Evolutionary conservation across 2,888 invertebrate species (phyloP), one percentile per base, ranked within the genome.

Genomic region (Drosophila meridiana): DNA sequence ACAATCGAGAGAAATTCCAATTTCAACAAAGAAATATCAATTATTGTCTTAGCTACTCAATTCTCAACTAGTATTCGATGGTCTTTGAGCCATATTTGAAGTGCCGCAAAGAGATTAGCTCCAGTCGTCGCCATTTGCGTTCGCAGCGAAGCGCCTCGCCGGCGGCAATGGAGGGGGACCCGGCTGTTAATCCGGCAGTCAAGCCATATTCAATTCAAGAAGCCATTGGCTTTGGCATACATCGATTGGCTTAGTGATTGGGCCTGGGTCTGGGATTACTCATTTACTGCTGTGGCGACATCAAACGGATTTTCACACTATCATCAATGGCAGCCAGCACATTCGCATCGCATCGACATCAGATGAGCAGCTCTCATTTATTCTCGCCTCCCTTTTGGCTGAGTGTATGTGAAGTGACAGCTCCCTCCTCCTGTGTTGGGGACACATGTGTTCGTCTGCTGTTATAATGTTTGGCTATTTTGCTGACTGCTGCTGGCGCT

Each of bases 151-250:
- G 59, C 56, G 47, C 40, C 55, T 62, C 36, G 20, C 14, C 26
- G 8, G 7, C 7, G 11, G 5, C 45, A 4, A 13, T 3, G 14
- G 58, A 36, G 30, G 9, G n/a, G 43, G 38, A 45, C 28, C 53
- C 53, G 69, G 66, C 76, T 73, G 73, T 82, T 86, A 82, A 83
- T 80, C 73, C 69, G 48, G 36, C 64, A 76, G 73, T 75, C 80
- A 73, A 83, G 78, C 82, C 76, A 82, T 84, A 83, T 82, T 84
- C 84, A 82, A 87, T 84, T 87, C 82, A 68, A 55, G 86, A 69
- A 77, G 77, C 65, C 77, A 73, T 73, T 77, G 64, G 69, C 78
- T 69, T 72, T 66, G 66, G 53, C 60, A 52, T 42, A 47, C 64
- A 70, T 66, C 82, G 76, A 73, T 78, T 77, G 78, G 60, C 13